phyloP scores from a whole-genome alignment of 2,888 invertebrate genomes.

The Trichogramma dendrolimi region DNA sequence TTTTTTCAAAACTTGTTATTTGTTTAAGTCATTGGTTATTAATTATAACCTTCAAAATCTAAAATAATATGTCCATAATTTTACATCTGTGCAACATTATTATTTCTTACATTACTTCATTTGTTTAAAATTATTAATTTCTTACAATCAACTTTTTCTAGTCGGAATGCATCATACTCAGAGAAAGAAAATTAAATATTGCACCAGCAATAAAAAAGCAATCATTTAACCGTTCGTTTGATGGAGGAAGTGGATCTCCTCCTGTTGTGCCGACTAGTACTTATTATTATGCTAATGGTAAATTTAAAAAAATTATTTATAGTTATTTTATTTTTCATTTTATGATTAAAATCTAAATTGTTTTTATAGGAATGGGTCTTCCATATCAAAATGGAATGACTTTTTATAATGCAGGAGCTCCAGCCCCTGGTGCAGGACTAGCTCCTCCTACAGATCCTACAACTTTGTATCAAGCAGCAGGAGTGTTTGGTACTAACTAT shows the following conservation, averaged over 20 bases:
- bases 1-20: neutral
- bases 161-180: conserved; percentile 72
- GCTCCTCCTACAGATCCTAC: conserved; percentile 47
- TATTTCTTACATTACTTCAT: neutral
- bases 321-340: conserved; percentile 3
- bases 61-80: neutral
- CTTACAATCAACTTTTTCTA: conserved; percentile 42
- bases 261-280: conserved; percentile 55
- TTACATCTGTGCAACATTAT: neutral
- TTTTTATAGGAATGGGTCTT: conserved; percentile 45
- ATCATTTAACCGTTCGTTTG: conserved; percentile 57
- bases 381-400: conserved; percentile 53
- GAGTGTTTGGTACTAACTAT: conserved; percentile 44
- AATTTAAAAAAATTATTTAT: conserved; percentile 23
- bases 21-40: neutral
- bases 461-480: conserved; percentile 48
- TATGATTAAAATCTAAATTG: neutral
- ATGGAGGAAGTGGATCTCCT: conserved; percentile 56
- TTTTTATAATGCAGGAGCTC: conserved; percentile 49
- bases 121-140: conserved; percentile 2
- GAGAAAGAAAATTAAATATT: conserved; percentile 78
- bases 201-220: conserved; percentile 85
- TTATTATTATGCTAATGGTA: conserved; percentile 55
- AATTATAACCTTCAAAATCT: no score
- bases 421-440: conserved; percentile 46